Base-by-base conservation (phyloP, 2,113 vertebrate genomes). In the Cranoglanis bouderius region DNA sequence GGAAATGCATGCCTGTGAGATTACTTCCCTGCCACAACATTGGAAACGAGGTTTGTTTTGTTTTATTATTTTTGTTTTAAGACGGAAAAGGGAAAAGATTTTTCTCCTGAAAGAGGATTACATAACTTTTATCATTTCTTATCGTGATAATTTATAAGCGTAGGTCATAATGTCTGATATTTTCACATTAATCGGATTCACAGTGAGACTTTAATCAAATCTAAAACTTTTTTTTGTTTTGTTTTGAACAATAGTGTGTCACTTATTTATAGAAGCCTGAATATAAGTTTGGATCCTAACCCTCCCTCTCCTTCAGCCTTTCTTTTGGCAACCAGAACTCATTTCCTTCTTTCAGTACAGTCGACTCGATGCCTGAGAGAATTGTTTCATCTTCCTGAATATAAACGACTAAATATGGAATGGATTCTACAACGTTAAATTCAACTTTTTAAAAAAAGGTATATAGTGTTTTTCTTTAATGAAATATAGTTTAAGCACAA, bases 231-330 rank as follows among this genome's bases (percentile, higher is more conserved):
- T 81, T 46, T 75, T 40, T 40, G 6, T 4, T 4, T 46, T 43
- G 40, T 43, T 46, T 0, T n/a, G 13, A 19, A 35, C 29, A 81
- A 29, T 43, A 24, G 78, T 82, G 53, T 82, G 80, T 82, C 80
- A 35, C n/a, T 82, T 82, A 59, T 82, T 57, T 82, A 82, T 82
- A 82, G 80, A 82, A 35, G n/a, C 2, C n/a, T 81, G 32, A 51
- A 80, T 80, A 80, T 80, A 81, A 51, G n/a, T 29, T n/a, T 24
- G 3, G 46, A 80, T 49, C 40, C 5, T 80, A 53, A 81, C 35
- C 78, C 51, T 81, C 51, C 18, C 49, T 81, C n/a, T 81, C 29
- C 16, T 55, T 82, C 80, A 57, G 51, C 8, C 6, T 26, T 77
- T 77, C 5, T 77, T 38, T 46, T 46, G 40, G 40, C 38, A 75